Evolutionary conservation across 1,140 invertebrate species (phyloP), one percentile per base, ranked within the genome.

Genomic region (Stenopsyche tienmushanensis): DNA sequence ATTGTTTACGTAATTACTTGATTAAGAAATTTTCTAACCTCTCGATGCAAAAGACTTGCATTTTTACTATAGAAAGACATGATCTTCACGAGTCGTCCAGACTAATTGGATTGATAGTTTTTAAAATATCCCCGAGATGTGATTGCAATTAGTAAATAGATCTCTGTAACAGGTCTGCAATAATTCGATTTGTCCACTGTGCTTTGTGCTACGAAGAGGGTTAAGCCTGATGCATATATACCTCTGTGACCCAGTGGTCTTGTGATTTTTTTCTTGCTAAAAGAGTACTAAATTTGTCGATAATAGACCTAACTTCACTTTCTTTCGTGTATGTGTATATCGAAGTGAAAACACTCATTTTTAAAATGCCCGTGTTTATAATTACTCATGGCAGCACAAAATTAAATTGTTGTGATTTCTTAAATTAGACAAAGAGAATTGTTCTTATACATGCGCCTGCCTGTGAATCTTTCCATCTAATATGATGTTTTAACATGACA

Each of bases 191-290:
- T 60, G 42, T 60, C 57, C 57, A 60, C 57, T 60, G 44, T 29
- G 17, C 17, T 13, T 47, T 47, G 44, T 47, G 44, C 13, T 34
- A 57, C 53, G 21, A 25, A 26, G 29, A 57, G 13, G 42, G 57
- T 34, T 15, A 24, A 62, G 55, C 44, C 42, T 41, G 42, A 69
- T 17, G 41, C 13, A 24, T n/a, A 65, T 62, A 69, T 70, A 70
- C 68, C 68, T 70, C 68, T 65, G 64, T 66, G 68, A 70, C 68
- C 65, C 68, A 49, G 67, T 60, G 68, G 68, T 70, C 68, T 70
- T 70, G 68, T 70, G 68, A 70, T 70, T 62, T 64, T 69, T 68
- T 47, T 65, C 67, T 69, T 49, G 67, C 67, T 64, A 49, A 64
- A 54, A 44, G 62, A 34, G 13, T 34, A 34, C 29, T 34, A 34